Evolutionary conservation across 2,797 vertebrate species (phyloP).

Genomic region (Propithecus deckenii): DNA sequence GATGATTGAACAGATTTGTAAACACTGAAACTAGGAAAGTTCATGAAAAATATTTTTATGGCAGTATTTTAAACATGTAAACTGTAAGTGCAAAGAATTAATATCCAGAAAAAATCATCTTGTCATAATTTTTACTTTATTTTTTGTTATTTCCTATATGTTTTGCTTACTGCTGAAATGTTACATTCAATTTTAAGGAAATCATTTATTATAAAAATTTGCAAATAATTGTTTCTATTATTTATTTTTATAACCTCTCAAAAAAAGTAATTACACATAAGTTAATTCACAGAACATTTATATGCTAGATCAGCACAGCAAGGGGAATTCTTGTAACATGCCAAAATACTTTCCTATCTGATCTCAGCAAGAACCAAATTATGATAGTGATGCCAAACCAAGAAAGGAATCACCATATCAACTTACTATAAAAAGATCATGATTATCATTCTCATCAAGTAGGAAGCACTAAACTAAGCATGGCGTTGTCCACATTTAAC

Average conservation of each 20-base stretch:
- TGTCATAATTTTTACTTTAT: neutral
- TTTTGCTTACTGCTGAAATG: neutral
- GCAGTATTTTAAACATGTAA: constrained; percentile 17
- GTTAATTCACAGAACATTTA: neutral
- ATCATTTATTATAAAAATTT: constrained; percentile 1
- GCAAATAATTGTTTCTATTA: neutral
- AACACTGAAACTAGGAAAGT: neutral
- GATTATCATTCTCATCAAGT: neutral
- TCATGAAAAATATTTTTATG: constrained; percentile 19
- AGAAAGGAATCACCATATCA: neutral
- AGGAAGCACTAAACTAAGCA: neutral
- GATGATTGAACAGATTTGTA: neutral
- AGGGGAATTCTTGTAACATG: neutral
- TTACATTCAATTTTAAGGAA: neutral
- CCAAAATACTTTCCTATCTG: neutral
- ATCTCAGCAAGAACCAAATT: constrained; percentile 19
- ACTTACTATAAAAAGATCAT: neutral
- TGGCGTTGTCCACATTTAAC: neutral
- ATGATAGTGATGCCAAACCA: neutral
- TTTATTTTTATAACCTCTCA: neutral
- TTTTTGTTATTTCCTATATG: neutral
- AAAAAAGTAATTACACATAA: neutral
- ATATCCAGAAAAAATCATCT: neutral
- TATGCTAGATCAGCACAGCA: neutral
- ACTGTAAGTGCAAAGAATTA: neutral